Evolutionary conservation across 2,797 vertebrate genomes (phyloP).

Genomic region (Ibycter americanus): DNA sequence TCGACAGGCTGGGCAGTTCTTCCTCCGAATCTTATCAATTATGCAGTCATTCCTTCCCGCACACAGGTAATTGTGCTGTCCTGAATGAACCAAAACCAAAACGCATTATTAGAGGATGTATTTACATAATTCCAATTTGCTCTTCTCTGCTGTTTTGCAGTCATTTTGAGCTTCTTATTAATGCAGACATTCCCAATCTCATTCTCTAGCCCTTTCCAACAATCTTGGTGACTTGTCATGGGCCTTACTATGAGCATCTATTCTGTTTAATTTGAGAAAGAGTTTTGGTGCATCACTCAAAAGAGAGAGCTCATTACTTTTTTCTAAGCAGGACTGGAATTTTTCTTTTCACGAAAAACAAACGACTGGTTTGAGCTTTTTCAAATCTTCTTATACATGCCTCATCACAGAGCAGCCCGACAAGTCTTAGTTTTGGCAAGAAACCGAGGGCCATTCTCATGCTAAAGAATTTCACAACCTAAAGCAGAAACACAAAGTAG

Average conservation of each 20-base stretch:
- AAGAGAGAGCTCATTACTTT: neutral
- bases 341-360: neutral
- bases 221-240: neutral
- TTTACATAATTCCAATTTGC: slow-evolving; percentile 10
- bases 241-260: neutral
- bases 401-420: neutral
- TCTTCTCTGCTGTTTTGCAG: neutral
- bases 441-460: neutral
- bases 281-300: neutral
- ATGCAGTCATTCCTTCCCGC: slow-evolving; percentile 99
- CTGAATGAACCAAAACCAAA: slow-evolving; percentile 76
- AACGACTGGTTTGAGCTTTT: neutral
- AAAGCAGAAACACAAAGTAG: neutral
- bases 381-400: neutral
- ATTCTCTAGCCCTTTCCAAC: neutral
- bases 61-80: slow-evolving; percentile 99
- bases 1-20: slow-evolving; percentile 98
- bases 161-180: neutral
- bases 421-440: neutral
- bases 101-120: neutral
- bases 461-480: neutral
- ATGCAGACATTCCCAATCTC: neutral
- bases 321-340: neutral
- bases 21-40: slow-evolving; percentile 98
- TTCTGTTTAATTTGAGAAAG: neutral